Percentiles rank a stretch among this genome's conserved stretches.
These are phyloP conservation scores for Trogon melanurus DNA, from an alignment of 2,113 vertebrate species.

Conservation along the genomic window DNA sequence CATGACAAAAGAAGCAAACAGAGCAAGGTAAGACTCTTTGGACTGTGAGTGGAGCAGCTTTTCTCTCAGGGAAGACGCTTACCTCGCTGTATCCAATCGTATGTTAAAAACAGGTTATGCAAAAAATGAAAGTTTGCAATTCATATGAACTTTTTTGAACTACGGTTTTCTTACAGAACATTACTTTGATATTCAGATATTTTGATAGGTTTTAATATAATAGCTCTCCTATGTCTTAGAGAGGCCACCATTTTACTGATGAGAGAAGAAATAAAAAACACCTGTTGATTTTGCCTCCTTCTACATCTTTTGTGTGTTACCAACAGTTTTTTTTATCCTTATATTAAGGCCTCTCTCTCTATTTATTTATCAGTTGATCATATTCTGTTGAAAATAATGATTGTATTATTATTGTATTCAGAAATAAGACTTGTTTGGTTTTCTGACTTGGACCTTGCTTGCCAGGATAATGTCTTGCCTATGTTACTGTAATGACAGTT, in stretches of 20 bases:
- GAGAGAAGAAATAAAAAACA: background rate
- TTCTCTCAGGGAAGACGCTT: background rate
- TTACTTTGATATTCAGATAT: background rate
- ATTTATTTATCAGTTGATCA: conserved; percentile 28
- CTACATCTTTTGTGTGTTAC: background rate
- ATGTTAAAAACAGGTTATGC: background rate
- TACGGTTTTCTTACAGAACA: background rate
- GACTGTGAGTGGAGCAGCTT: background rate
- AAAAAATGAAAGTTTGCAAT: background rate
- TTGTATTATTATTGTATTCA: conserved; percentile 6
- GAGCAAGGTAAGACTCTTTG: conserved; percentile 87
- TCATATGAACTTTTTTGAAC: background rate
- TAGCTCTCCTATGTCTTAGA: background rate
- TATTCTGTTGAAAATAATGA: background rate
- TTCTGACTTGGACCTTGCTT: conserved; percentile 27
- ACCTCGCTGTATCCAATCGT: background rate
- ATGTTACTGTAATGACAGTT: conserved; percentile 23
- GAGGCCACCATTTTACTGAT: background rate
- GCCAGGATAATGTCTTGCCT: background rate
- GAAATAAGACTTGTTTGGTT: conserved; percentile 2
- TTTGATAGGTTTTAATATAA: background rate
- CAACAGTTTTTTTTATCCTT: conserved; percentile 30
- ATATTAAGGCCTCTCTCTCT: background rate
- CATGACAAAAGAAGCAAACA: conserved; percentile 96
- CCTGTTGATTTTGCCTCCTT: background rate